Evolutionary conservation across 2,797 vertebrate species (phyloP).

Genomic region (Delichon dasypus): DNA sequence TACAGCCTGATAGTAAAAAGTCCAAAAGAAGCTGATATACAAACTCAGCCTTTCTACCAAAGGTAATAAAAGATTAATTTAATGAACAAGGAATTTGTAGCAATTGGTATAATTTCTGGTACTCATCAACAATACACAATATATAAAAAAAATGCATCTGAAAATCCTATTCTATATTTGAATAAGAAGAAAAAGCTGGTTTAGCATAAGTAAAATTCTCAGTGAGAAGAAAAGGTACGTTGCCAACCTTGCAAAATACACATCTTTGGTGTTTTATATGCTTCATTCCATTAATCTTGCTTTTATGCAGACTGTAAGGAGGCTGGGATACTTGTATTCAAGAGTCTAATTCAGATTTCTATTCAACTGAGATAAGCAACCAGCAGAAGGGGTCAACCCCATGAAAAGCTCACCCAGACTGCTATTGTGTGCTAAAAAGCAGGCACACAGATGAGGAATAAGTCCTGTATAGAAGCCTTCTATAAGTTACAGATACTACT

Average conservation of each 20-base stretch:
- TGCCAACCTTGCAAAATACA: not conserved
- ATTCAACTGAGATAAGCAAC: not conserved
- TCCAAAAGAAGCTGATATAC: not conserved
- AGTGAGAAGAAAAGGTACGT: not conserved
- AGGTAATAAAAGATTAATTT: not conserved
- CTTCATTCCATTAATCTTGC: not conserved
- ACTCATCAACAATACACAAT: not conserved
- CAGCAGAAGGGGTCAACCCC: not conserved
- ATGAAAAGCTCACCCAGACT: not conserved
- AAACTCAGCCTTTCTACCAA: not conserved
- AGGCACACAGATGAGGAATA: not conserved
- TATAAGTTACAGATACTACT: not conserved
- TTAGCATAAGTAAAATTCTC: not conserved
- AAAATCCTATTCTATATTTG: slow-evolving; percentile 16
- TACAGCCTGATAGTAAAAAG: not conserved
- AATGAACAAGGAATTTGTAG: not conserved
- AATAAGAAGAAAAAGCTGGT: not conserved
- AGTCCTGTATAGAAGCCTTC: not conserved
- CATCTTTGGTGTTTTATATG: not conserved
- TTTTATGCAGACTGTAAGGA: not conserved
- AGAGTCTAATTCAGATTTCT: not conserved
- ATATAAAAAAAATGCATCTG: not conserved
- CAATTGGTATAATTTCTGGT: not conserved
- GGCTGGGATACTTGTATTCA: not conserved
- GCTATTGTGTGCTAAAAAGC: not conserved